Evolutionary conservation across 2,797 vertebrate genomes (phyloP), one percentile per base, ranked within the genome.

Genomic region (Streptopelia turtur): DNA sequence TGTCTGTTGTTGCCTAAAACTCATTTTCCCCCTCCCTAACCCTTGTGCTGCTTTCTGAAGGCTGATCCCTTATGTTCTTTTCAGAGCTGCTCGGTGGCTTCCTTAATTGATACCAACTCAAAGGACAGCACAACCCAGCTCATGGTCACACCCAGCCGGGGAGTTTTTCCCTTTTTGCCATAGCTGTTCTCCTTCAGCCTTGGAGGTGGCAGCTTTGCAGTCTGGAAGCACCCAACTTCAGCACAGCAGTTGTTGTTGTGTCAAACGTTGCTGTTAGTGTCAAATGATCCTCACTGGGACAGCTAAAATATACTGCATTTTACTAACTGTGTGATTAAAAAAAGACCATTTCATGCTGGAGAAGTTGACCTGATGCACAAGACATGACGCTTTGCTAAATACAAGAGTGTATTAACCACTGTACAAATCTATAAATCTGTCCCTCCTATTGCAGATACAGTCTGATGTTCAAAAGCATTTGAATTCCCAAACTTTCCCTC

Each of bases 401-500:
- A 57, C 31, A 87, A 63, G 76, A 87, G 52, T 43, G 5, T 90
- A 72, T 96, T 92, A 94, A 71, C 74, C 57, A 27, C 72, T 92
- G 83, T 83, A 91, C 93, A 95, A 71, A 94, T 50, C 96, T 89
- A 87, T 94, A 97, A 96, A 97, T 96, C 71, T 45, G 3, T 27
- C 49, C 56, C 66, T 94, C 83, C 88, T 70, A n/a, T 75, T 93
- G 91, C 85, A 90, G 57, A 79, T 89, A 94, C 77, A 50, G 91
- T 97, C 94, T 96, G 83, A 60, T 50, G 41, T 96, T 96, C 88
- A 68, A 96, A 97, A 90, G 91, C 79, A 91, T 96, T 95, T 94
- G 79, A 93, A 93, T 93, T 93, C 87, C 66, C 83, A 84, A 96
- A 90, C 72, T 95, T 95, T 95, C 81, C 64, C 74, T 97, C 96